These are phyloP conservation scores for Patagioenas fasciata DNA, from an alignment of 2,113 vertebrate genomes.

Conservation along the genomic window DNA sequence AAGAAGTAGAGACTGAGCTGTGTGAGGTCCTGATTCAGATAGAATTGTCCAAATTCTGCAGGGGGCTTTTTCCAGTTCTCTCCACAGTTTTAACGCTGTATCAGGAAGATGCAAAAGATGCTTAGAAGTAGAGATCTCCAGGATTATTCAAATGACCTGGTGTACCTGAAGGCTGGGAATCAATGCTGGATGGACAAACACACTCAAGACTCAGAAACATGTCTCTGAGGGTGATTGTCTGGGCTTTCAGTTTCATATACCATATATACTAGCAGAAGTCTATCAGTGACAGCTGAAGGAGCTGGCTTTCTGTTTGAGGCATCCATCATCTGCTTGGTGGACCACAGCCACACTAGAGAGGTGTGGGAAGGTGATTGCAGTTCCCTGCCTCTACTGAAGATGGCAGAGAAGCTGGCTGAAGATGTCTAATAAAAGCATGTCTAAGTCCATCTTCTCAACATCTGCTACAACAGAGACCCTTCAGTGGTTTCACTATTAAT, in stretches of 20 bases:
- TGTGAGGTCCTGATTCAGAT: not conserved
- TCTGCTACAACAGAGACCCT: not conserved
- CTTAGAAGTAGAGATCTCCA: not conserved
- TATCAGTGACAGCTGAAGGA: not conserved
- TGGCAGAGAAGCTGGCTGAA: not conserved
- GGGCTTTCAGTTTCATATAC: not conserved
- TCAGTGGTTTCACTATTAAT: not conserved
- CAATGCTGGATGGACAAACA: not conserved
- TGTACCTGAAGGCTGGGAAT: not conserved
- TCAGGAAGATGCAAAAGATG: not conserved
- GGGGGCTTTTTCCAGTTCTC: not conserved
- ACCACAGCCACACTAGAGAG: not conserved
- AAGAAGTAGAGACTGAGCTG: not conserved
- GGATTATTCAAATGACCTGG: not conserved
- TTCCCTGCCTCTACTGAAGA: not conserved
- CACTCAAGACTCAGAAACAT: not conserved
- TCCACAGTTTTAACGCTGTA: not conserved
- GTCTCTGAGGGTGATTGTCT: not conserved
- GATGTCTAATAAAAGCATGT: not conserved
- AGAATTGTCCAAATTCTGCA: not conserved
- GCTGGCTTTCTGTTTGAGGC: not conserved
- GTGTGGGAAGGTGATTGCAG: not conserved
- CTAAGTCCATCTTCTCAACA: not conserved
- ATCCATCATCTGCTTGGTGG: not conserved
- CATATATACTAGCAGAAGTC: not conserved